Percentiles rank a stretch among this genome's conserved stretches.
These are phyloP conservation scores for Cuniculus paca DNA, from an alignment of 2,797 vertebrate species.

Conservation along the genomic window DNA sequence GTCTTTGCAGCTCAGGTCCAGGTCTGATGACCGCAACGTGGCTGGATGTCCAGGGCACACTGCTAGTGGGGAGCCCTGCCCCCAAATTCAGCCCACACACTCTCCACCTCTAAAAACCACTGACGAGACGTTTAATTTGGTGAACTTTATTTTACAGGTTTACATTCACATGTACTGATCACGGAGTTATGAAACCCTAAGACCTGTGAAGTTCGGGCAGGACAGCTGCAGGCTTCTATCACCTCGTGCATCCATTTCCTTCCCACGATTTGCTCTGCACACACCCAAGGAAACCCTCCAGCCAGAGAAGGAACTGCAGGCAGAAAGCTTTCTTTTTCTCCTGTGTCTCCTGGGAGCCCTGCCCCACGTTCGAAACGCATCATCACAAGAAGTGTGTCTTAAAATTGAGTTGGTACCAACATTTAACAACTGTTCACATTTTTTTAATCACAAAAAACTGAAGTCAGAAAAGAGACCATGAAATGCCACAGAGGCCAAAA, in stretches of 20 bases:
- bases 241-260: neutral
- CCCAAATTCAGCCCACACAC: neutral
- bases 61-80: neutral
- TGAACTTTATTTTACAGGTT: conserved; percentile 64
- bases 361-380: neutral
- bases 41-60: too few species aligned
- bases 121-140: neutral
- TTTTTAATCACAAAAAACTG: neutral
- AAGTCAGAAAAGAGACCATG: neutral
- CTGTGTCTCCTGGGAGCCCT: neutral
- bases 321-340: fast-evolving
- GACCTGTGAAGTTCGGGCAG: neutral
- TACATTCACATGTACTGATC: neutral
- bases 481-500: neutral
- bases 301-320: neutral
- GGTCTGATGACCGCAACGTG: too few species aligned
- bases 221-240: neutral
- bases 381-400: neutral
- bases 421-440: neutral
- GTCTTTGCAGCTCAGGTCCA: neutral
- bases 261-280: neutral
- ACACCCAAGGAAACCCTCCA: neutral
- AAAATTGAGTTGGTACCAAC: neutral
- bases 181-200: neutral
- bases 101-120: neutral